Conservation (phyloP, 2,888 invertebrate genomes). For the Drosophila subsilvestris region DNA sequence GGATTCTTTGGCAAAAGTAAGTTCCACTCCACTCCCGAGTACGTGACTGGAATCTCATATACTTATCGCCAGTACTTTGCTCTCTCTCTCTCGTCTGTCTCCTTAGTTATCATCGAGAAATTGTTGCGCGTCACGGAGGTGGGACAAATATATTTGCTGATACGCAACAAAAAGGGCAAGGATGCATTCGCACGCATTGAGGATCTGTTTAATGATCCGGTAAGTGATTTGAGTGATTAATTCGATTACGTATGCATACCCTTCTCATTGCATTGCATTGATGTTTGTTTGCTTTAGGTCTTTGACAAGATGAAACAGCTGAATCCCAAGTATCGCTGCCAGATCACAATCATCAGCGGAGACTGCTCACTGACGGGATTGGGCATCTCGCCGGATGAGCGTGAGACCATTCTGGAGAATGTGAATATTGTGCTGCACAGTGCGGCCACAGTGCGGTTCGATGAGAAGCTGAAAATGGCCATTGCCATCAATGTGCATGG, state of each 20-base stretch:
- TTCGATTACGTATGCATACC: background rate
- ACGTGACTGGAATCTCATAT: conserved; percentile 58
- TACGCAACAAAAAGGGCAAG: conserved; percentile 88
- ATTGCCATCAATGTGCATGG: conserved; percentile 90
- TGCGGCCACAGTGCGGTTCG: conserved; percentile 94
- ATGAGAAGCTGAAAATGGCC: conserved; percentile 89
- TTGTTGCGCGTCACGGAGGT: conserved; percentile 86
- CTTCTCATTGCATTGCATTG: background rate
- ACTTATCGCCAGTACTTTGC: conserved; percentile 10
- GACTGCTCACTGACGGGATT: conserved; percentile 83
- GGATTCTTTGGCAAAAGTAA: conserved; percentile 85
- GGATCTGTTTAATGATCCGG: conserved; percentile 89
- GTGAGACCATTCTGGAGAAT: conserved; percentile 81
- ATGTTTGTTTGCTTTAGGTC: conserved; percentile 49
- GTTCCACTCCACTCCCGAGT: conserved; percentile 41
- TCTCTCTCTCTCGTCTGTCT: conserved; percentile 36
- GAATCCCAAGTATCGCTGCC: conserved; percentile 82
- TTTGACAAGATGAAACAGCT: conserved; percentile 78
- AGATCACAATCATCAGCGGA: conserved; percentile 84
- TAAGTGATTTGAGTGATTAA: conserved; percentile 78
- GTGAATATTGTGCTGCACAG: conserved; percentile 91
- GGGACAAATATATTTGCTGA: conserved; percentile 86
- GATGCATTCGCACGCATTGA: conserved; percentile 88
- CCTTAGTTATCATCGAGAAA: conserved; percentile 86
- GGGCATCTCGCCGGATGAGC: conserved; percentile 83